Evolutionary conservation across 2,888 invertebrate genomes (phyloP), one percentile per base, ranked within the genome.

Genomic region (Tetramorium bicarinatum): DNA sequence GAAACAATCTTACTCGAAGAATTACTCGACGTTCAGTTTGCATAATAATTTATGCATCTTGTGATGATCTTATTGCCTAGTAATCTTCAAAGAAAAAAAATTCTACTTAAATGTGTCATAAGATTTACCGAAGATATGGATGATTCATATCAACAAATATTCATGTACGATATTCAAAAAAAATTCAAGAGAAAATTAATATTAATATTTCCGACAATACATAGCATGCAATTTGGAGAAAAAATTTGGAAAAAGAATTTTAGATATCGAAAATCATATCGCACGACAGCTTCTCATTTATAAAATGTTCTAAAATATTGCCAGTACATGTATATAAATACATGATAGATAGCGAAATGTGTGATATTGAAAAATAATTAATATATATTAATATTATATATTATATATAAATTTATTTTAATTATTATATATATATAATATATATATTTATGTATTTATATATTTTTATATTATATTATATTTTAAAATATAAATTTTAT

Each of bases 31-130:
- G 8, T 8, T 47, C 18, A 47, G 13, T n/a, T 79, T 3, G 59
- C 47, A 18, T 80, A 13, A 38, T 72, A 49, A 80, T 49, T 47
- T 18, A 52, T n/a, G n/a, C n/a, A n/a, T n/a, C n/a, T n/a, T n/a
- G n/a, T n/a, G n/a, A 18, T 52, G 7, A 52, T 52, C 38, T 21
- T 38, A 34, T 25, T 38, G 38, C 64, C n/a, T 41, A 4, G 21
- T 75, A 21, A 52, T 66, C 54, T 64, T 13, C 44, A 11, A 54
- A 34, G 52, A 21, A 79, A 21, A 25, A 29, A 69, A 69, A 47
- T 44, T 38, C 25, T 54, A 49, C 7, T 49, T 56, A 15, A 79
- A 0, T 71, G 71, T 71, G 13, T 47, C 18, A 2, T 25, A 41
- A 13, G 8, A 34, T 47, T 47, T n/a, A 38, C 25, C 25, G 29